Conservation (phyloP, 2,888 invertebrate genomes). For the Sesia bembeciformis region DNA sequence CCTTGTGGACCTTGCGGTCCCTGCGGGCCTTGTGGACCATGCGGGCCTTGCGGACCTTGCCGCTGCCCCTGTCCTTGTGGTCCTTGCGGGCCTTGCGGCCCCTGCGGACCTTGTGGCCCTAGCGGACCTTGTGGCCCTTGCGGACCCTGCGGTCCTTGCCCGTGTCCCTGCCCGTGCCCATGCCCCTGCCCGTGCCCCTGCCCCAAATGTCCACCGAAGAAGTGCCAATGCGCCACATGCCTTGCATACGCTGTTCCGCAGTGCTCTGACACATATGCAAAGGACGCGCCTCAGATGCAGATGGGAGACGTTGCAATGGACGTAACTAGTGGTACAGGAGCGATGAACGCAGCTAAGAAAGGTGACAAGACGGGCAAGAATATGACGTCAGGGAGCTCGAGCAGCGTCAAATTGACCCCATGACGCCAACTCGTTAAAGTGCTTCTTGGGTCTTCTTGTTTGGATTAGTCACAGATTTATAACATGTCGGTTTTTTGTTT, state of each 20-base stretch:
- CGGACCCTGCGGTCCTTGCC: slow-evolving; percentile 5
- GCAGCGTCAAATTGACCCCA: slow-evolving; percentile 20
- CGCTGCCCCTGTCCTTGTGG: slow-evolving; percentile 16
- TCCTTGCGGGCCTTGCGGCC: slow-evolving; percentile 16
- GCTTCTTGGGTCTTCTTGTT: no score
- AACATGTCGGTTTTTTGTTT: no score
- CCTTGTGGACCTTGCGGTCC: slow-evolving; percentile 17
- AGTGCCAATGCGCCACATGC: slow-evolving; percentile 17
- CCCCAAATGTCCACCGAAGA: slow-evolving; percentile 12
- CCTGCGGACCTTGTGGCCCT: slow-evolving; percentile 11
- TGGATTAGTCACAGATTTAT: no score
- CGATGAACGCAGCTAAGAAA: not conserved
- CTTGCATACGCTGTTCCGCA: slow-evolving; percentile 13
- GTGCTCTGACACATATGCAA: not conserved
- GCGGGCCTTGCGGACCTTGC: slow-evolving; percentile 20
- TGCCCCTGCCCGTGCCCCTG: slow-evolving; percentile 3
- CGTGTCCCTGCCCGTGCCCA: slow-evolving; percentile 6
- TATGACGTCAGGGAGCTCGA: slow-evolving; percentile 13
- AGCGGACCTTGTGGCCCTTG: slow-evolving; percentile 7
- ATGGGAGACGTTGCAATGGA: slow-evolving; percentile 2
- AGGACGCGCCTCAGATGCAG: no score
- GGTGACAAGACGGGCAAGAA: slow-evolving; percentile 22
- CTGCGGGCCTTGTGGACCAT: slow-evolving; percentile 18
- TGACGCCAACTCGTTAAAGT: slow-evolving; percentile 5
- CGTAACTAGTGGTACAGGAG: slow-evolving; percentile 1